A percentile compares a stretch with the other conserved stretches of the same genome.
These are phyloP conservation scores for Holotrichia oblita DNA, from an alignment of 1,140 invertebrate species.

Conservation along the genomic window DNA sequence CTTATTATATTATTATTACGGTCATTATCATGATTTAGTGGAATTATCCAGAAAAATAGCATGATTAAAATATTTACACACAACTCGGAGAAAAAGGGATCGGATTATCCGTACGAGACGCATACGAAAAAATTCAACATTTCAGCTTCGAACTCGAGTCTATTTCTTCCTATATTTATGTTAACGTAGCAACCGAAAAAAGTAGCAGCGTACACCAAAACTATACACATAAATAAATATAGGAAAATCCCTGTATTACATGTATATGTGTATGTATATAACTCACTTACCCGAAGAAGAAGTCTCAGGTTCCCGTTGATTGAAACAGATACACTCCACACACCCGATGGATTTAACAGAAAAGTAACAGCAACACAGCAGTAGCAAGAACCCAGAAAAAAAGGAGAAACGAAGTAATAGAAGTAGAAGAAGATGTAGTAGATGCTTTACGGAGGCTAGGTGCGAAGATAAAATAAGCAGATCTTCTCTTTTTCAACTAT, in stretches of 20 bases:
- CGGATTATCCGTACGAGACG: background rate
- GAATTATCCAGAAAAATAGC: background rate
- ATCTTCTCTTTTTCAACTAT: constrained; percentile 4
- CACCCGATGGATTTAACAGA: constrained; percentile 26
- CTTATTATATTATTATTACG: no score
- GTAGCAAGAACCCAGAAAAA: background rate
- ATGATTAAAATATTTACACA: background rate
- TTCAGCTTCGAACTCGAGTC: background rate
- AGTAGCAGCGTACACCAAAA: constrained; percentile 21
- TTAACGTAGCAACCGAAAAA: constrained; percentile 8
- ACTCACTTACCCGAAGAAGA: constrained; percentile 23
- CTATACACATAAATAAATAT: constrained; percentile 35
- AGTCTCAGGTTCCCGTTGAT: constrained; percentile 31
- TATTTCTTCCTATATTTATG: constrained; percentile 27
- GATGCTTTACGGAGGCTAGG: constrained; percentile 21
- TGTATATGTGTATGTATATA: background rate
- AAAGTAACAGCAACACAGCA: constrained; percentile 29
- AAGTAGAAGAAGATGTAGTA: constrained; percentile 9
- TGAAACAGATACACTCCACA: constrained; percentile 29
- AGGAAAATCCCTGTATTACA: constrained; percentile 4
- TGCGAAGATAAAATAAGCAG: constrained; percentile 33
- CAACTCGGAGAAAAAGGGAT: no score
- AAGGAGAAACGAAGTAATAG: constrained; percentile 1
- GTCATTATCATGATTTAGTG: no score
- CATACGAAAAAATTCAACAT: background rate